Evolutionary conservation across 2,113 vertebrate genomes (phyloP).

Genomic region (Sisor rabdophorus): DNA sequence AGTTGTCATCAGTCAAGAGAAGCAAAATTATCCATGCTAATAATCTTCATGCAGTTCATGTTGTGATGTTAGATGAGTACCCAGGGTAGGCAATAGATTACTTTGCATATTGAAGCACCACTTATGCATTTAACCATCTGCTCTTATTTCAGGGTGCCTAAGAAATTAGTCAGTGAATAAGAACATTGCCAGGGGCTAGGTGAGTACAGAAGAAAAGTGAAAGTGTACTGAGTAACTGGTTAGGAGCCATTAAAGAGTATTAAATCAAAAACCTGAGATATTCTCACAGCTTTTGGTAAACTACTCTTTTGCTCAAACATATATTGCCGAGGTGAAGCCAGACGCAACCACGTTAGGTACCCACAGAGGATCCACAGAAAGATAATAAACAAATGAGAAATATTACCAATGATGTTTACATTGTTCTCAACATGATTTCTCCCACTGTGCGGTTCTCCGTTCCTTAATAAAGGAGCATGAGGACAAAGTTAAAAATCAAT

Average conservation of each 20-base stretch:
- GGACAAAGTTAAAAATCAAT: slow-evolving; percentile 2
- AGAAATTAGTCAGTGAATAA: slow-evolving; percentile 37
- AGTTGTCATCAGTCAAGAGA: not conserved
- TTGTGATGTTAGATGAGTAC: slow-evolving; percentile 29
- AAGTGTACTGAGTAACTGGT: slow-evolving; percentile 24
- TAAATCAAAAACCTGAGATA: slow-evolving; percentile 24
- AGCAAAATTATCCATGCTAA: not conserved
- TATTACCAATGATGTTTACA: slow-evolving; percentile 5
- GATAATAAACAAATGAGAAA: not conserved
- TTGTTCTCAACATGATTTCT: not conserved
- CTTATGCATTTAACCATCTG: slow-evolving; percentile 45
- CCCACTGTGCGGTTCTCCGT: not conserved
- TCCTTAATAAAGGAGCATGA: not conserved
- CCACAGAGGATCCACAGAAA: not conserved
- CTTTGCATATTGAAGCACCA: slow-evolving; percentile 42
- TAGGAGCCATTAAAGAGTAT: slow-evolving; percentile 22
- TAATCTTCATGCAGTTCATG: slow-evolving; percentile 13
- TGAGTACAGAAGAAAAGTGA: slow-evolving; percentile 18
- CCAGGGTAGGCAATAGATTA: slow-evolving; percentile 17
- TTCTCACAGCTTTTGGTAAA: slow-evolving; percentile 9
- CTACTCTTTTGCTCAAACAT: slow-evolving; percentile 5
- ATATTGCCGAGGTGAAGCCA: slow-evolving; percentile 23
- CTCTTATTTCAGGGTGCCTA: slow-evolving; percentile 27
- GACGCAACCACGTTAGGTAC: not conserved
- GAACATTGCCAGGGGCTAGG: slow-evolving; percentile 32